These are phyloP conservation scores for Coendou prehensilis DNA, from an alignment of 2,797 vertebrate genomes.

Conservation along the genomic window DNA sequence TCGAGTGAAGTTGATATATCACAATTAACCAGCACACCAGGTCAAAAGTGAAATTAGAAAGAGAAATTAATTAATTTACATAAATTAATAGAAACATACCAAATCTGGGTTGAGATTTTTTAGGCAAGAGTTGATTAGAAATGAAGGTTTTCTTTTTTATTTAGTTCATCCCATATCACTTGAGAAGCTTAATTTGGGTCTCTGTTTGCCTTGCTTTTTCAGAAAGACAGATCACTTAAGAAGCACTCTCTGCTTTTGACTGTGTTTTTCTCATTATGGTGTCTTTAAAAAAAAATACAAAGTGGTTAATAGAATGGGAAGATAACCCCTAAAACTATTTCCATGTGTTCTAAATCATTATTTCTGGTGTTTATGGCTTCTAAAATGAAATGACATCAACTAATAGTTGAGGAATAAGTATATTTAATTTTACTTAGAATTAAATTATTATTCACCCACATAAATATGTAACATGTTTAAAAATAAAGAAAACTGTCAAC, in stretches of 20 bases:
- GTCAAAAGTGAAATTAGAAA: constrained; percentile 49
- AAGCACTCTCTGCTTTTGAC: background rate
- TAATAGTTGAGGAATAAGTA: constrained; percentile 1
- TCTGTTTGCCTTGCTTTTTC: constrained; percentile 26
- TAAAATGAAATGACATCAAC: constrained; percentile 9
- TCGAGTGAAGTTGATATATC: background rate
- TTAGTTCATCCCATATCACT: constrained; percentile 78
- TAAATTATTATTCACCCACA: background rate
- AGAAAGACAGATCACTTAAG: constrained; percentile 51
- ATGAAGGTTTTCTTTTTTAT: constrained; percentile 72
- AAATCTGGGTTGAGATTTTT: constrained; percentile 77
- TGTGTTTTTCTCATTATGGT: background rate
- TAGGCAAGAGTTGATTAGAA: constrained; percentile 80
- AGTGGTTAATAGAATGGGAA: background rate
- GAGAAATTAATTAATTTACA: constrained; percentile 33
- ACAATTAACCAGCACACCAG: background rate
- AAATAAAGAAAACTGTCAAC: constrained; percentile 54
- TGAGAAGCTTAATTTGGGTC: background rate
- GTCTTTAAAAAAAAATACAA: constrained; percentile 37
- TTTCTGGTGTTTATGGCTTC: constrained; percentile 27
- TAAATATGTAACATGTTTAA: constrained; percentile 37
- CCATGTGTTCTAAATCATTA: background rate
- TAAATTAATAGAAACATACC: constrained; percentile 78
- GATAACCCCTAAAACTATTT: background rate
- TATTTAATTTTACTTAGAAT: constrained; percentile 57